A percentile compares a stretch with the other conserved stretches of the same genome.
Conservation (phyloP, 2,888 invertebrate genomes). For the Ophion obscuratus region DNA sequence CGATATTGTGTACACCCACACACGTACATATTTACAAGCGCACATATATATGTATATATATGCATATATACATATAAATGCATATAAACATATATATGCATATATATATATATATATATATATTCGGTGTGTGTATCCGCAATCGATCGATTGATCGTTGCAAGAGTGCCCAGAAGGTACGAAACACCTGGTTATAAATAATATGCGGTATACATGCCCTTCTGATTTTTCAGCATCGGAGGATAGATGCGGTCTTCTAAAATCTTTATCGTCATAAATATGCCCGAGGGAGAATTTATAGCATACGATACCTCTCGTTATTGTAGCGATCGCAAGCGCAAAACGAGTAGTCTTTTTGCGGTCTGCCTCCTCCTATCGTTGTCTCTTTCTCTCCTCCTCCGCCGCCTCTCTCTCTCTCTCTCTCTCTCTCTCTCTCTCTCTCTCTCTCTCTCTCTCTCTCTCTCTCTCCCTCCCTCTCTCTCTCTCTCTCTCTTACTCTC, state of each 20-base stretch:
- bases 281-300: conserved; percentile 59
- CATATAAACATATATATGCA: neutral
- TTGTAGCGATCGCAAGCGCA: conserved; percentile 55
- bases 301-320: conserved; percentile 61
- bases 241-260: conserved; percentile 34
- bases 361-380: conserved; percentile 38
- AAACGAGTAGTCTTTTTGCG: conserved; percentile 53
- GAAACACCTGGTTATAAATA: neutral
- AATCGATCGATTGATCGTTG: neutral
- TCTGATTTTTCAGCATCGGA: conserved; percentile 10
- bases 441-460: neutral
- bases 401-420: neutral
- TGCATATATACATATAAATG: too few species aligned
- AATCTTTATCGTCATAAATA: conserved; percentile 63
- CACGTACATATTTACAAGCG: too few species aligned
- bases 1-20: neutral
- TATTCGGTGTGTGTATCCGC: neutral
- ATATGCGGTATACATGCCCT: conserved; percentile 13
- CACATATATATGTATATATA: neutral
- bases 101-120: neutral
- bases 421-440: neutral
- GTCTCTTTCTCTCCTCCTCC: conserved; percentile 22
- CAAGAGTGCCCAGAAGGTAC: neutral
- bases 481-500: neutral
- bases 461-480: neutral